Conservation (phyloP, 2,113 vertebrate species). For the Atrichornis clamosus region DNA sequence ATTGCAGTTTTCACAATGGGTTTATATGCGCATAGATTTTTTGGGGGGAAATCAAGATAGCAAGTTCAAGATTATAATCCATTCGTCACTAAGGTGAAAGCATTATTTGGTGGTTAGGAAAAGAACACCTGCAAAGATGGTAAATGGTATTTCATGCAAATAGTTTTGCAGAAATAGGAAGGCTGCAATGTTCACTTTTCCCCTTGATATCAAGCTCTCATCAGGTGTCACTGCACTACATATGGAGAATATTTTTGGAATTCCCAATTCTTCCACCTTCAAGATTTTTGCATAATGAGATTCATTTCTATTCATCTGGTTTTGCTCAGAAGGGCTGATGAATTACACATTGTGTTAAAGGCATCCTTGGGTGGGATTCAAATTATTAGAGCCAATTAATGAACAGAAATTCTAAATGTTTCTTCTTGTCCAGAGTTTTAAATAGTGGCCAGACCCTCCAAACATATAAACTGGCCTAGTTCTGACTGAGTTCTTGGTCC, state of each 20-base stretch:
- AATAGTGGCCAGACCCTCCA: neutral
- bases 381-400: neutral
- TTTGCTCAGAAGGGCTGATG: neutral
- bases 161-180: neutral
- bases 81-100: neutral
- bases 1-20: neutral
- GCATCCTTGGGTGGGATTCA: neutral
- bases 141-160: neutral
- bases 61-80: neutral
- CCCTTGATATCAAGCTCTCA: neutral
- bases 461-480: neutral
- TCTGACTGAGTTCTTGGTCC: neutral
- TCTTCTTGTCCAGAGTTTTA: neutral
- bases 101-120: neutral
- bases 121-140: neutral
- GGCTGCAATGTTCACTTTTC: neutral
- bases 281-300: conserved; percentile 16
- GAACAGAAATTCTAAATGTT: neutral
- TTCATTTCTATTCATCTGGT: neutral
- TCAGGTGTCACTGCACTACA: conserved; percentile 5
- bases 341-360: neutral
- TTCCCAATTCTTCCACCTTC: conserved; percentile 11
- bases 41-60: neutral
- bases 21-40: fast-evolving
- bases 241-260: conserved; percentile 32